Percentiles rank a stretch among this genome's conserved stretches.
phyloP scores from a whole-genome alignment of 2,797 vertebrate genomes.

The Luscinia luscinia region DNA sequence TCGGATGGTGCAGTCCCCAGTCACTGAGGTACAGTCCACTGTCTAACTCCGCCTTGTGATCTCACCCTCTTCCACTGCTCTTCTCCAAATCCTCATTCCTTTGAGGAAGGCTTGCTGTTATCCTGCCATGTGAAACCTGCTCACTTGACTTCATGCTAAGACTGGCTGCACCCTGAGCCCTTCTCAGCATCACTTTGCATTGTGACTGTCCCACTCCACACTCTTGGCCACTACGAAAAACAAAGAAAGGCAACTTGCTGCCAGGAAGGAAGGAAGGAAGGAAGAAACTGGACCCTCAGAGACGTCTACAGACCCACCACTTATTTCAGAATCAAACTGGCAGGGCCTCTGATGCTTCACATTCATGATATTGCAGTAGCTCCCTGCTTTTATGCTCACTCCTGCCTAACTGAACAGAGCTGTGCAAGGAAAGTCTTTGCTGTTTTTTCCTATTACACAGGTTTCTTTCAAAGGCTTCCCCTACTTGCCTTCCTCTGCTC shows the following conservation, averaged over 20 bases:
- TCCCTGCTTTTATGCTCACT: background rate
- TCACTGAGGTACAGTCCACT: background rate
- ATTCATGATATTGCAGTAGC: background rate
- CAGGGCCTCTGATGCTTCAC: rapidly evolving
- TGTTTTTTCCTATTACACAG: background rate
- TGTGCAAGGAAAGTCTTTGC: background rate
- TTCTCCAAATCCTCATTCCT: background rate
- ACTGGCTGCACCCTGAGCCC: background rate
- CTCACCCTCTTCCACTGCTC: background rate
- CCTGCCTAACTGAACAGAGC: background rate
- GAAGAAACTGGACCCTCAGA: background rate
- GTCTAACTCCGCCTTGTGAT: background rate
- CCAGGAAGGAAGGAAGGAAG: too few relatives aligned
- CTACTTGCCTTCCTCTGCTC: background rate
- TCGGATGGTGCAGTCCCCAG: background rate
- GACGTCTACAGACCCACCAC: background rate
- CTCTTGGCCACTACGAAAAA: background rate
- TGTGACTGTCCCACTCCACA: background rate
- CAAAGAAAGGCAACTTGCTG: background rate
- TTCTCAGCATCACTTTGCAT: background rate
- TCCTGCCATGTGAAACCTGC: background rate
- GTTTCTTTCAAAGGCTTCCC: background rate
- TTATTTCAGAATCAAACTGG: background rate
- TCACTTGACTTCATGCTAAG: background rate
- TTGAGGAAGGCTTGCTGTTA: background rate